Evolutionary conservation across 2,797 vertebrate genomes (phyloP).

Genomic region (Pipistrellus nathusii): DNA sequence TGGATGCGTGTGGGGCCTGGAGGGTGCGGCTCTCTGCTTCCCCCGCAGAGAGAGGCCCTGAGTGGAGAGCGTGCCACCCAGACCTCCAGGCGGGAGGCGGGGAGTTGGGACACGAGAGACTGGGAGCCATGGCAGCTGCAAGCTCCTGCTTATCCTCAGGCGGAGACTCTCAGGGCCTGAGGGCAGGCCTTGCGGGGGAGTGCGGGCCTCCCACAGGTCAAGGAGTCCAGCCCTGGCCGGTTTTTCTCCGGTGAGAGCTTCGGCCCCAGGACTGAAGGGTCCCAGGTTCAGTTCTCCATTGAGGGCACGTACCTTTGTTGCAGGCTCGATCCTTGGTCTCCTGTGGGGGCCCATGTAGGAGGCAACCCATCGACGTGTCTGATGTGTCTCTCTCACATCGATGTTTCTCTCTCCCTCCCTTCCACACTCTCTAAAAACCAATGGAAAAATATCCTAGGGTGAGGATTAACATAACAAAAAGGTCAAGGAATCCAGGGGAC

Average conservation of each 20-base stretch:
- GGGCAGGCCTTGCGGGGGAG: accelerated
- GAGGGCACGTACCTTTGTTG: too few relatives aligned
- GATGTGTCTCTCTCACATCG: too few relatives aligned
- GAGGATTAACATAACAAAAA: too few relatives aligned
- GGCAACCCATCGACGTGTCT: too few relatives aligned
- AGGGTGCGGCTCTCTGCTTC: neutral
- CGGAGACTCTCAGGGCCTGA: neutral
- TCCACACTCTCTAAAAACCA: too few relatives aligned
- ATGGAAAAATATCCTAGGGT: too few relatives aligned
- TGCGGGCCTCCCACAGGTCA: neutral
- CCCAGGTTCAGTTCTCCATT: too few relatives aligned
- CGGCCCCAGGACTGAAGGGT: too few relatives aligned
- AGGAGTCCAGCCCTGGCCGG: neutral
- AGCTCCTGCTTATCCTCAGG: neutral
- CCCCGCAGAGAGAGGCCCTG: neutral
- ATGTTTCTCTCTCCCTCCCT: too few relatives aligned
- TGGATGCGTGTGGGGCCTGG: neutral
- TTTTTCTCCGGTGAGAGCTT: too few relatives aligned
- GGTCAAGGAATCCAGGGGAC: neutral
- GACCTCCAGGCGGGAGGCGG: neutral
- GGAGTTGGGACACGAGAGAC: neutral
- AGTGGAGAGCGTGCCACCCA: neutral
- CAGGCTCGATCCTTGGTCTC: too few relatives aligned
- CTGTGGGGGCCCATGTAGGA: too few relatives aligned
- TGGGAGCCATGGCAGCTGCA: neutral